phyloP scores from a whole-genome alignment of 2,888 invertebrate species.

The Subacronicta megacephala region DNA sequence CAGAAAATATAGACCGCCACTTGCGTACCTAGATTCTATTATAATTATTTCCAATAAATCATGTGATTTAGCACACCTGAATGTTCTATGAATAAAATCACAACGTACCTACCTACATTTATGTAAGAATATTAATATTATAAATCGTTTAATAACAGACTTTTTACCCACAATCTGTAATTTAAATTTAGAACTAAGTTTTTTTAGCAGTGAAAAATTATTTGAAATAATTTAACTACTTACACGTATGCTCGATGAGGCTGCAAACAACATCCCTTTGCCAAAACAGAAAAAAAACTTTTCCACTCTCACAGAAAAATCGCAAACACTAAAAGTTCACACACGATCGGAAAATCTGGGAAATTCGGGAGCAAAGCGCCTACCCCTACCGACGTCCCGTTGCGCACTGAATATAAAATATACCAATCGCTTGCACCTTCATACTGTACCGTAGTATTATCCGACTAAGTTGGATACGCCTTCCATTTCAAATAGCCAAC shows the following conservation, averaged over 20 bases:
- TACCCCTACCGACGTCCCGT: conserved; percentile 59
- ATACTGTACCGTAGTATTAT: conserved; percentile 82
- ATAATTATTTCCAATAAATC: too few species aligned
- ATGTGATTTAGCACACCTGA: too few species aligned
- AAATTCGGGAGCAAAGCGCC: conserved; percentile 60
- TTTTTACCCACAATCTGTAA: neutral
- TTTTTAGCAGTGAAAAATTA: neutral
- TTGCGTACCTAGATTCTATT: too few species aligned
- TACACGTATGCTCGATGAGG: conserved; percentile 28
- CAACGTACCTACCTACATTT: too few species aligned
- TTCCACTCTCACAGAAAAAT: conserved; percentile 54
- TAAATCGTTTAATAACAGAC: neutral
- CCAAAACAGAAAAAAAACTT: conserved; percentile 47
- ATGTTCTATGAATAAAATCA: too few species aligned
- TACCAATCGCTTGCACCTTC: conserved; percentile 65
- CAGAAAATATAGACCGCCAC: too few species aligned
- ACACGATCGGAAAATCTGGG: conserved; percentile 64
- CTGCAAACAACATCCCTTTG: conserved; percentile 52
- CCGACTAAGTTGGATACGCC: conserved; percentile 52
- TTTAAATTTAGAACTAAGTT: conserved; percentile 20
- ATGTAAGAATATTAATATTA: too few species aligned
- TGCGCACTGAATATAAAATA: conserved; percentile 76
- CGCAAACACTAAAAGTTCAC: conserved; percentile 67
- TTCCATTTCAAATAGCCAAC: conserved; percentile 24
- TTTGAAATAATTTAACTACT: conserved; percentile 39